Evolutionary conservation across 2,888 invertebrate species (phyloP).

Genomic region (Chelonus formosanus): DNA sequence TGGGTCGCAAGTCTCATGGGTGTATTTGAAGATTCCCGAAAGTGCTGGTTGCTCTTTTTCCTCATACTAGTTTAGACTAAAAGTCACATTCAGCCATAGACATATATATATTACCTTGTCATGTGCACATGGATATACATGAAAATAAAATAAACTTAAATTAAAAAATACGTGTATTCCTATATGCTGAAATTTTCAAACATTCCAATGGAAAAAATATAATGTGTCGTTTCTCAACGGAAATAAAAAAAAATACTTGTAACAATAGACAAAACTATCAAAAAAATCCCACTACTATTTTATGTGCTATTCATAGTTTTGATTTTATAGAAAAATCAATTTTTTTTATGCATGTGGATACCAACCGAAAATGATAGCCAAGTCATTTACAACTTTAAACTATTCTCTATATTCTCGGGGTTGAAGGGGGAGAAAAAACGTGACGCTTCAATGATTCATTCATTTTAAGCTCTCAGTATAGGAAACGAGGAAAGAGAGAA

Average conservation of each 20-base stretch:
- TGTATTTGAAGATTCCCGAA: constrained; percentile 45
- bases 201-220: neutral
- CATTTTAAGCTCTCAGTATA: constrained; percentile 5
- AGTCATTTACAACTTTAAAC: constrained; percentile 10
- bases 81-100: constrained; percentile 13
- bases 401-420: constrained; percentile 5
- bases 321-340: too few relatives aligned
- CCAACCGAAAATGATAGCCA: neutral
- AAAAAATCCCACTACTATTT: too few relatives aligned
- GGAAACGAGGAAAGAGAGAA: constrained; percentile 19
- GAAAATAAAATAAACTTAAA: constrained; percentile 3
- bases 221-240: neutral
- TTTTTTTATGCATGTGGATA: too few relatives aligned
- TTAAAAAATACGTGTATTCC: neutral
- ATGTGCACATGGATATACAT: neutral
- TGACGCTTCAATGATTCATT: constrained; percentile 6
- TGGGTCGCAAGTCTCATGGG: constrained; percentile 44
- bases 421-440: neutral
- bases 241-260: too few relatives aligned
- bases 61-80: constrained; percentile 22
- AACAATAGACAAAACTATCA: too few relatives aligned
- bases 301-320: too few relatives aligned
- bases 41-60: constrained; percentile 38
- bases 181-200: neutral
- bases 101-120: constrained; percentile 14